Evolutionary conservation across 2,797 vertebrate species (phyloP), one percentile per base, ranked within the genome.

Genomic region (Myiotriccus ornatus): DNA sequence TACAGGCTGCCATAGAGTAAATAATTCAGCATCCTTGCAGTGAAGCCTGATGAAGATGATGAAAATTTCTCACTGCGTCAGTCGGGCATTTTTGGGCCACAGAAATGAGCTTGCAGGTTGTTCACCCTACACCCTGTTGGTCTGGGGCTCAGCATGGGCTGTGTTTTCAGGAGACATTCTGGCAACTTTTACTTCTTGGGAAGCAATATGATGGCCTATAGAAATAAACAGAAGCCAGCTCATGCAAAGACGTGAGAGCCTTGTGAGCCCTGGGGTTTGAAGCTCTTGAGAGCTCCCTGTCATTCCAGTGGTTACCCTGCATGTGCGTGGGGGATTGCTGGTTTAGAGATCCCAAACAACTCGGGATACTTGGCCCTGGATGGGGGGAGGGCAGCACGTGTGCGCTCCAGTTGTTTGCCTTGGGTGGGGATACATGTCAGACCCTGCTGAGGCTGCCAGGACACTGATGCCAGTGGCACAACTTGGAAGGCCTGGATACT

Each of bases 251-350:
- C 71, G 27, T 56, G 14, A 35, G 25, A 7, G 4, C 62, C 15
- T 44, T 21, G 22, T 55, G 32, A 50, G 23, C 34, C 75, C 50
- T 34, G 50, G 24, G 12, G 22, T 69, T 62, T 77, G 24, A 83
- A 82, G 59, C 39, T 84, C 55, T 59, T 57, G 39, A 35, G 21
- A 41, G 32, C 30, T 67, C 22, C 27, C 24, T 24, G 16, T 78
- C 17, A 16, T 28, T 27, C 14, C 44, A 32, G 32, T 13, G 6
- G 55, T 67, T 77, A 32, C 43, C 64, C 35, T 35, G 83, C 41
- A 0, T 32, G 34, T 0, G 0, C 1, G 0, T 9, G 19, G 68
- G 67, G 67, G 60, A 34, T 47, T 64, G 30, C 62, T 81, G 70
- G 6, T 49, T 46, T 46, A 44, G 71, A 55, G 25, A 56, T 41